A percentile compares a stretch with the other conserved stretches of the same genome.
Conservation (phyloP, 2,888 invertebrate species). For the Drosophila fulvimacula region DNA sequence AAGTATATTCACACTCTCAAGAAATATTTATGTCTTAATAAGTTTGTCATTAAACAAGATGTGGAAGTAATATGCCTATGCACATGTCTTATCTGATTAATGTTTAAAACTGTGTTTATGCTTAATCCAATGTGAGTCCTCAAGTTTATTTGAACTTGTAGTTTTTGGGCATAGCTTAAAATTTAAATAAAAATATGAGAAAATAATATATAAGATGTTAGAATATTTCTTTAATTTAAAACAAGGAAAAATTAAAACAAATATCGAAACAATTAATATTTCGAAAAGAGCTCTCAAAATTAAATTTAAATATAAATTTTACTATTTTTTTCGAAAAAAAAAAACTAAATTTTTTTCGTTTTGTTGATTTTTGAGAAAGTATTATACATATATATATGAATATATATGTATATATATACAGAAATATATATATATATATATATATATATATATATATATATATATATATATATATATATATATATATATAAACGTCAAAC, state of each 20-base stretch:
- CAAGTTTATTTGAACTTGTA: not conserved
- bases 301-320: no score
- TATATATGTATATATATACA: not conserved
- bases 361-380: no score
- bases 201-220: no score
- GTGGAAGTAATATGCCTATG: slow-evolving; percentile 26
- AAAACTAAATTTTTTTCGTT: no score
- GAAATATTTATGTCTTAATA: slow-evolving; percentile 75
- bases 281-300: no score
- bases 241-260: no score
- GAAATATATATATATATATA: not conserved
- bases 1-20: slow-evolving; percentile 7
- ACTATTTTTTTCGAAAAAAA: no score
- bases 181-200: no score
- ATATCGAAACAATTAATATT: no score
- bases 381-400: not conserved
- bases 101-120: slow-evolving; percentile 7
- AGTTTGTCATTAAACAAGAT: slow-evolving; percentile 61
- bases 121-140: not conserved
- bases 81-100: slow-evolving; percentile 10
- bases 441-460: not conserved
- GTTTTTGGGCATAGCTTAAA: no score
- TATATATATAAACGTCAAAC: not conserved
- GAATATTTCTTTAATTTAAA: no score
- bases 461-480: slow-evolving; percentile 3